These are phyloP conservation scores for Ciona savignyi DNA, from an alignment of 23 tunicate genomes.

Conservation along the genomic window DNA sequence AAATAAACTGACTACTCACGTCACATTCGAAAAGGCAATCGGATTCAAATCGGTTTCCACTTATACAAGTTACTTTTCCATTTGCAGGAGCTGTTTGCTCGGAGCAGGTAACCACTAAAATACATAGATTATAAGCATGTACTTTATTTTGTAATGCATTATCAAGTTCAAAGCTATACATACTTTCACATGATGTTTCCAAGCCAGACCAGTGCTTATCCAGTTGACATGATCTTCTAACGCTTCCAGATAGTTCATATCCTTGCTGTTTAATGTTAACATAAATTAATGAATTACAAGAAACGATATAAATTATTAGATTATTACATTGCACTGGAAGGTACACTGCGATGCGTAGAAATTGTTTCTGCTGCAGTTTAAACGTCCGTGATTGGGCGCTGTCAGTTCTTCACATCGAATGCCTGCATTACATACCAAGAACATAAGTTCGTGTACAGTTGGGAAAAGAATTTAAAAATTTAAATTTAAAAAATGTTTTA, in stretches of 20 bases:
- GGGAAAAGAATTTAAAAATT: no score
- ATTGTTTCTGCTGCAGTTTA: slow-evolving; percentile 56
- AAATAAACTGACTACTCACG: slow-evolving; percentile 16
- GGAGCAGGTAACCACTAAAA: slow-evolving; percentile 36
- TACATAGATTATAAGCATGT: not conserved
- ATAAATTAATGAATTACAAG: not conserved
- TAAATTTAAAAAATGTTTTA: no score
- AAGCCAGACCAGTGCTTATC: slow-evolving; percentile 57
- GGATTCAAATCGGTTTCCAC: slow-evolving; percentile 38
- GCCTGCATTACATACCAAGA: no score
- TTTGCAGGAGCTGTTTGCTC: slow-evolving; percentile 37
- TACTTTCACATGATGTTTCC: slow-evolving; percentile 27
- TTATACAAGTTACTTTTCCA: slow-evolving; percentile 52
- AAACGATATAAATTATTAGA: not conserved
- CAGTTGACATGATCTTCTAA: slow-evolving; percentile 19
- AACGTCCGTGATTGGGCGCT: slow-evolving; percentile 64
- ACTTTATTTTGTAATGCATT: not conserved
- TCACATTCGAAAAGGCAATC: slow-evolving; percentile 72
- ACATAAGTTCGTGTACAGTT: no score
- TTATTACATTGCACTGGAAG: slow-evolving; percentile 63
- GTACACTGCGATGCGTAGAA: slow-evolving; percentile 59
- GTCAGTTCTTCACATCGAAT: slow-evolving; percentile 49
- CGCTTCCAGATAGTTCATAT: slow-evolving; percentile 19
- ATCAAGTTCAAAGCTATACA: not conserved
- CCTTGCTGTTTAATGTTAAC: slow-evolving; percentile 13